Conservation (phyloP, 2,113 vertebrate genomes). For the Xiphophorus maculatus region DNA sequence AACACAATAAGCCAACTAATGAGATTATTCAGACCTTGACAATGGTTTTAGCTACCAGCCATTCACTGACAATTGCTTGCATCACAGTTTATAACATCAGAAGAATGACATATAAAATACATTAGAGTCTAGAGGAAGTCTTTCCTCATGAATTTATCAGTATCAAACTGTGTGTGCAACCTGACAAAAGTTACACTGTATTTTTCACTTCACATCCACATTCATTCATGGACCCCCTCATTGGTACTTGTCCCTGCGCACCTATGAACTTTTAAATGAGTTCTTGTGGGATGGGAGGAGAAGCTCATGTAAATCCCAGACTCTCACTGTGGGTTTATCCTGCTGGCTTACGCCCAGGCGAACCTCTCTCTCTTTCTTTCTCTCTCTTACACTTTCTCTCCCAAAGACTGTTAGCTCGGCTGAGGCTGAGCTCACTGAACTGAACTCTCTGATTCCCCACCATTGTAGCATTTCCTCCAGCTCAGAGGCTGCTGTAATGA, state of each 20-base stretch:
- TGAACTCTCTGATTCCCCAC: slow-evolving; percentile 67
- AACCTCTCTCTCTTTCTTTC: too few relatives aligned
- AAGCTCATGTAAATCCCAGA: slow-evolving; percentile 60
- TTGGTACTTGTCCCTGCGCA: slow-evolving; percentile 32
- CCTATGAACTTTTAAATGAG: slow-evolving; percentile 52
- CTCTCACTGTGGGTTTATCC: slow-evolving; percentile 66
- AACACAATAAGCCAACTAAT: slow-evolving; percentile 58
- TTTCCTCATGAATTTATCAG: slow-evolving; percentile 9
- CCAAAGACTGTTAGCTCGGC: slow-evolving; percentile 53
- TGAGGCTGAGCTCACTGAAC: slow-evolving; percentile 69
- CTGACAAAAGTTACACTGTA: slow-evolving; percentile 39
- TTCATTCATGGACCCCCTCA: slow-evolving; percentile 31
- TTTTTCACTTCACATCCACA: slow-evolving; percentile 23
- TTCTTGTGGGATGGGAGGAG: slow-evolving; percentile 50
- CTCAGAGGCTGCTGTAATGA: slow-evolving; percentile 76
- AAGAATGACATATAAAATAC: slow-evolving; percentile 27
- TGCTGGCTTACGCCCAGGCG: slow-evolving; percentile 43
- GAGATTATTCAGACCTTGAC: slow-evolving; percentile 63
- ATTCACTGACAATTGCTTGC: slow-evolving; percentile 53
- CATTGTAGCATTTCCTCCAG: slow-evolving; percentile 52
- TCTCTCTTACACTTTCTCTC: not conserved
- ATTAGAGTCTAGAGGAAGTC: slow-evolving; percentile 16
- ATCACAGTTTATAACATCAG: slow-evolving; percentile 42
- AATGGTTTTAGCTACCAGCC: slow-evolving; percentile 51
- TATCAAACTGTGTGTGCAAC: slow-evolving; percentile 5